These are phyloP conservation scores for Drosophila paulistorum DNA, from an alignment of 1,140 invertebrate species.

Conservation along the genomic window DNA sequence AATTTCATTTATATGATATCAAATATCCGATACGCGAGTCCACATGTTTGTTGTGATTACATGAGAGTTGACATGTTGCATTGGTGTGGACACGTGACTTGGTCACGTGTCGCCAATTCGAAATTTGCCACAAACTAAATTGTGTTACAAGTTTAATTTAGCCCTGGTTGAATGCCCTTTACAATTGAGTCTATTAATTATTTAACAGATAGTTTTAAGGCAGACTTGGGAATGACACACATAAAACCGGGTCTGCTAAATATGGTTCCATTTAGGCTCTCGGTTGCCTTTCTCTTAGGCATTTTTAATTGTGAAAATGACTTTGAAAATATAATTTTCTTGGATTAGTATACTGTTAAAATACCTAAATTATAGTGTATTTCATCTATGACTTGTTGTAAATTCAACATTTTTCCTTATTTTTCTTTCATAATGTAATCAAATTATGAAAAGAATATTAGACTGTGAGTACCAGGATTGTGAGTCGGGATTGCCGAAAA, in stretches of 20 bases:
- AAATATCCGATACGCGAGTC: conserved; percentile 62
- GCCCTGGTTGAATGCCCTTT: not conserved
- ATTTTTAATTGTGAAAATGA: too few relatives aligned
- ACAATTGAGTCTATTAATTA: not conserved
- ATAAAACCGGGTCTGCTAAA: too few relatives aligned
- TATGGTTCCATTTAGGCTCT: too few relatives aligned
- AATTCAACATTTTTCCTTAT: conserved; percentile 16
- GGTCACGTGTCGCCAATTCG: conserved; percentile 71
- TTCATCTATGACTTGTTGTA: not conserved
- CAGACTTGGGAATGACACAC: too few relatives aligned
- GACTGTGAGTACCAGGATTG: conserved; percentile 40
- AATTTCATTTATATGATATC: conserved; percentile 61
- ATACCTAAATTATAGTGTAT: conserved; percentile 34
- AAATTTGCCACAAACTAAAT: conserved; percentile 39
- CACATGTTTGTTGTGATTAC: conserved; percentile 71
- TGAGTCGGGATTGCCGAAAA: conserved; percentile 74
- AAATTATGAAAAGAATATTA: conserved; percentile 79
- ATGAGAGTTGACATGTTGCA: conserved; percentile 49
- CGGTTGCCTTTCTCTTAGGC: too few relatives aligned
- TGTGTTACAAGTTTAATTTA: conserved; percentile 34
- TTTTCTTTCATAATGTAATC: conserved; percentile 73
- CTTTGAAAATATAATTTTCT: too few relatives aligned
- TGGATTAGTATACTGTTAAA: too few relatives aligned
- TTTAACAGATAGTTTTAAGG: not conserved
- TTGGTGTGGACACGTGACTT: conserved; percentile 66